Percentiles rank a stretch among this genome's conserved stretches.
phyloP scores from a whole-genome alignment of 2,888 invertebrate species.

The Beris chalybata region DNA sequence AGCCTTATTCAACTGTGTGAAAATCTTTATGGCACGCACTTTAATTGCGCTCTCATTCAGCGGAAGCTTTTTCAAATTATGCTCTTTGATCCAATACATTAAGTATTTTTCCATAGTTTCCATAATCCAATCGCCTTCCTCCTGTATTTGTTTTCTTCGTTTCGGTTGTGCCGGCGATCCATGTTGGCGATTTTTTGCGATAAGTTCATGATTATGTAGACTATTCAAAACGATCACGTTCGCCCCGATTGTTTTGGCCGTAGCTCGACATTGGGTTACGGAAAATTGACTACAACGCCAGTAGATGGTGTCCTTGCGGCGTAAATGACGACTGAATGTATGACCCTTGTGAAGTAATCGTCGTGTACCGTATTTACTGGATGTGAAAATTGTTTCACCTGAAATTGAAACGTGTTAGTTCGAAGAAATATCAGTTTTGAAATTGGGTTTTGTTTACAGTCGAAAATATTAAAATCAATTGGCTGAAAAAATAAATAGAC shows the following conservation, averaged over 20 bases:
- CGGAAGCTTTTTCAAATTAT: constrained; percentile 38
- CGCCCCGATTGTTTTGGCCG: constrained; percentile 53
- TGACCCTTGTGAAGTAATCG: constrained; percentile 54
- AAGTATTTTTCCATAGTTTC: constrained; percentile 43
- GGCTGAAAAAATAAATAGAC: no score
- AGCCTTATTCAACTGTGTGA: background rate
- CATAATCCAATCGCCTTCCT: no score
- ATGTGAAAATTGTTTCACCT: constrained; percentile 49
- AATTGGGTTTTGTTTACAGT: no score
- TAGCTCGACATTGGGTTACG: constrained; percentile 53
- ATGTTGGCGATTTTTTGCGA: constrained; percentile 54
- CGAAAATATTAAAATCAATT: no score
- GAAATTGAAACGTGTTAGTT: constrained; percentile 9
- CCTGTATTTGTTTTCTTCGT: constrained; percentile 29
- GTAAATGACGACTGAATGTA: constrained; percentile 55
- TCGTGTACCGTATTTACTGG: constrained; percentile 56
- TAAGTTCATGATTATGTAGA: constrained; percentile 55
- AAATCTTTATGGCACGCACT: constrained; percentile 3
- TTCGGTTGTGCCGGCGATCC: constrained; percentile 49
- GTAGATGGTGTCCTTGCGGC: constrained; percentile 54
- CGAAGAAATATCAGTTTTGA: no score
- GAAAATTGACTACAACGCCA: constrained; percentile 57
- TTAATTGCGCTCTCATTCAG: constrained; percentile 27
- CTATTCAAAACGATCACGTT: constrained; percentile 53
- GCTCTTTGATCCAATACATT: constrained; percentile 41